A percentile compares a stretch with the other conserved stretches of the same genome.
phyloP scores from a whole-genome alignment of 1,140 invertebrate genomes.

The Zaprionus gabonicus region DNA sequence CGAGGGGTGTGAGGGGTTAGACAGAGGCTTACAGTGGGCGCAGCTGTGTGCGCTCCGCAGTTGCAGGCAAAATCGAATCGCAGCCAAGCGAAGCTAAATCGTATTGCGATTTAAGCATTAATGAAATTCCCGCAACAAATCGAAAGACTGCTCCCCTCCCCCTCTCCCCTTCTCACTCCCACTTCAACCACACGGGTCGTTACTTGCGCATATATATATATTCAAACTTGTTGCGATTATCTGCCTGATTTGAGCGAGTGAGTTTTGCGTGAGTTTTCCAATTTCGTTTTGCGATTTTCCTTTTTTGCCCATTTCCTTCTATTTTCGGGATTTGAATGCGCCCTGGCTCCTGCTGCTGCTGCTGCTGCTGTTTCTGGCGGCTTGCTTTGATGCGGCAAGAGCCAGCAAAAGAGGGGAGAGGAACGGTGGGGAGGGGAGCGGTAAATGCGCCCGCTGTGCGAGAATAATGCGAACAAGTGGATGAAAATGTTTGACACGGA shows the following conservation, averaged over 20 bases:
- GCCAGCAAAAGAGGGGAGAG: not conserved
- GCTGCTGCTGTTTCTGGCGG: conserved; percentile 41
- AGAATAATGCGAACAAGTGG: conserved; percentile 78
- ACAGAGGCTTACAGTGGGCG: not conserved
- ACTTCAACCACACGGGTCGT: not conserved
- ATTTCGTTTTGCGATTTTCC: conserved; percentile 25
- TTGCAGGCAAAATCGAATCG: conserved; percentile 20
- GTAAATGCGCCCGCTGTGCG: conserved; percentile 53
- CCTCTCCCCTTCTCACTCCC: not conserved
- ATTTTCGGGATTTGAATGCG: conserved; percentile 48
- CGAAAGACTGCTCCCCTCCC: conserved; percentile 7
- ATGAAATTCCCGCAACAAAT: conserved; percentile 42
- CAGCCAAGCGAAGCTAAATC: conserved; percentile 52
- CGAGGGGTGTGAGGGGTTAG: not conserved
- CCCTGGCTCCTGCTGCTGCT: conserved; percentile 20
- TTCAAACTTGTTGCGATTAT: conserved; percentile 35
- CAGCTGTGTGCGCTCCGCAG: conserved; percentile 11
- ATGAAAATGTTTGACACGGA: conserved; percentile 81
- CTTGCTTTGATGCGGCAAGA: conserved; percentile 60
- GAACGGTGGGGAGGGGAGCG: not conserved
- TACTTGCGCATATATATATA: not conserved
- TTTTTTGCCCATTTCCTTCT: conserved; percentile 27
- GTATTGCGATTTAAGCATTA: conserved; percentile 71
- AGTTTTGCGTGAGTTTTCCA: conserved; percentile 17
- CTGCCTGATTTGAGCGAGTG: conserved; percentile 28